phyloP scores from a whole-genome alignment of 2,797 vertebrate genomes.

The Chrosomus eos region DNA sequence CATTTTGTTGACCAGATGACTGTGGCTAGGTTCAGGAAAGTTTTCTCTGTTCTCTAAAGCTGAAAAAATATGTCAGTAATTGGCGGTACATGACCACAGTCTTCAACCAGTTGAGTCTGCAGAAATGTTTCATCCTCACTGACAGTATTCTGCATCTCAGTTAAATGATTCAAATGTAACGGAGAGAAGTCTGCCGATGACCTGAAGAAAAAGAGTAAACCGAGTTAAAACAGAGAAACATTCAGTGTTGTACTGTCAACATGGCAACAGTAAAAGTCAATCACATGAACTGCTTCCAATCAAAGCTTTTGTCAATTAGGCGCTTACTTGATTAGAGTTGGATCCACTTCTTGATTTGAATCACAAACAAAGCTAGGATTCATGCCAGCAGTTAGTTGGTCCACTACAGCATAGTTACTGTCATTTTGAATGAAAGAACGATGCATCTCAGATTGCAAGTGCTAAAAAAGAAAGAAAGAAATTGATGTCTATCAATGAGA shows the following conservation, averaged over 20 bases:
- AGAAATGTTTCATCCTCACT: conserved; percentile 66
- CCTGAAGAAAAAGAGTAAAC: conserved; percentile 43
- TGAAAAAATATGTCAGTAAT: conserved; percentile 19
- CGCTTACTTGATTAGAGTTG: conserved; percentile 36
- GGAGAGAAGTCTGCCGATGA: conserved; percentile 1
- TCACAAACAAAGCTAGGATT: conserved; percentile 63
- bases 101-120: conserved; percentile 59
- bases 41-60: neutral
- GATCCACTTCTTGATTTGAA: conserved; percentile 46
- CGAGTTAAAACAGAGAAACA: conserved; percentile 7
- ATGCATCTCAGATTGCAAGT: conserved; percentile 83
- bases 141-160: conserved; percentile 67
- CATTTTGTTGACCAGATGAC: neutral
- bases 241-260: neutral
- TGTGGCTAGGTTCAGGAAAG: neutral
- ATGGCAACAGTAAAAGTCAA: neutral
- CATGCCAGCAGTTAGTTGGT: conserved; percentile 78
- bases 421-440: conserved; percentile 75
- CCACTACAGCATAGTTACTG: conserved; percentile 76
- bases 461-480: conserved; percentile 70
- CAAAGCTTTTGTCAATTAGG: neutral
- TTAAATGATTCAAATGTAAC: conserved; percentile 35
- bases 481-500: neutral
- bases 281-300: neutral
- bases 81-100: conserved; percentile 13